Evolutionary conservation across 2,888 invertebrate species (phyloP).

Genomic region (Corbicula japonica): DNA sequence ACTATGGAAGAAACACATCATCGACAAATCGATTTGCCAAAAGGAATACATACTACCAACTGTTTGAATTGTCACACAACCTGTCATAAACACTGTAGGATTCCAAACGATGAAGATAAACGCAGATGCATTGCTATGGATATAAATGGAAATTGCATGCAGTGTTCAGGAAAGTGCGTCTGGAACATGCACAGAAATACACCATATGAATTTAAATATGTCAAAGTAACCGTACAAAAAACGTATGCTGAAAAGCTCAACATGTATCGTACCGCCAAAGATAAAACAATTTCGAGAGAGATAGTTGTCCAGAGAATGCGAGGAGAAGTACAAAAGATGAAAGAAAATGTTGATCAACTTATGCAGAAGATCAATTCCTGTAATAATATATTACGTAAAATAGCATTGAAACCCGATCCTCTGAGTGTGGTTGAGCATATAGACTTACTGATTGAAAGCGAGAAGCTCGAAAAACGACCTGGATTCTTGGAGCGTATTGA

Average conservation of each 20-base stretch:
- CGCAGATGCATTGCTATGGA: conserved; percentile 55
- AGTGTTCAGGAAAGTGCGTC: conserved; percentile 46
- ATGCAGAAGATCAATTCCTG: too few species aligned
- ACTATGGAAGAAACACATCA: conserved; percentile 59
- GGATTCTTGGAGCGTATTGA: conserved; percentile 34
- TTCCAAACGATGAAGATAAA: conserved; percentile 67
- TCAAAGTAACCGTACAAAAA: conserved; percentile 25
- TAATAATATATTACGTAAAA: conserved; percentile 28
- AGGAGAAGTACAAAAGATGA: too few species aligned
- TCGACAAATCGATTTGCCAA: conserved; percentile 28
- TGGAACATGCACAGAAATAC: conserved; percentile 54
- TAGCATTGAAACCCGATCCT: conserved; percentile 49
- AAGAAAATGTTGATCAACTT: too few species aligned
- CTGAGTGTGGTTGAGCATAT: conserved; percentile 48
- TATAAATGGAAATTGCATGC: conserved; percentile 26
- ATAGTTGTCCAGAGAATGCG: too few species aligned
- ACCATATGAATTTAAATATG: conserved; percentile 13
- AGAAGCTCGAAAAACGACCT: conserved; percentile 36
- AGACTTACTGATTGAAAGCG: conserved; percentile 56
- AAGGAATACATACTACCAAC: conserved; percentile 68
- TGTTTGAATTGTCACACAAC: conserved; percentile 71
- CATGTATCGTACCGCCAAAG: too few species aligned
- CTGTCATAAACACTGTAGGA: conserved; percentile 69
- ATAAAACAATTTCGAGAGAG: too few species aligned
- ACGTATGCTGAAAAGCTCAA: conserved; percentile 68